phyloP scores from a whole-genome alignment of 2,888 invertebrate species.

The Latrodectus elegans region DNA sequence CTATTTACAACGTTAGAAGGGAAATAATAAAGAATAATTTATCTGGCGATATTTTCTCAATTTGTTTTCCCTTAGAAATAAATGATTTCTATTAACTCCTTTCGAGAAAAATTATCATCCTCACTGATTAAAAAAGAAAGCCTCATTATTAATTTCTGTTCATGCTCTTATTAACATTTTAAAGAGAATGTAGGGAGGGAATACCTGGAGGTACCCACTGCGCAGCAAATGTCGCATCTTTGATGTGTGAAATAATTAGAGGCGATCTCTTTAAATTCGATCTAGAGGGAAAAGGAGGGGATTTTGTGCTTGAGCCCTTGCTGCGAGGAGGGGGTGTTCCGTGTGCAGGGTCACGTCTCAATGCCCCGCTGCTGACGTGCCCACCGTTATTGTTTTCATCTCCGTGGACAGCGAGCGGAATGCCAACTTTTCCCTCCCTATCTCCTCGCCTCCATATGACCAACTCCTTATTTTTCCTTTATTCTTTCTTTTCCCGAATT shows the following conservation, averaged over 20 bases:
- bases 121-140: too few relatives aligned
- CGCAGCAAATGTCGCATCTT: too few relatives aligned
- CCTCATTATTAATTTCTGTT: too few relatives aligned
- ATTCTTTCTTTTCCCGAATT: conserved; percentile 42
- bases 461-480: conserved; percentile 3
- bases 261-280: conserved; percentile 3
- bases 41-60: too few relatives aligned
- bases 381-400: conserved; percentile 66
- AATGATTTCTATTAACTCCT: too few relatives aligned
- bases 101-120: too few relatives aligned
- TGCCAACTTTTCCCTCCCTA: conserved; percentile 32
- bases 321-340: conserved; percentile 33
- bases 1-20: too few relatives aligned
- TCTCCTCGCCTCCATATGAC: conserved; percentile 32
- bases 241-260: not conserved
- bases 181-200: too few relatives aligned
- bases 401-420: conserved; percentile 49
- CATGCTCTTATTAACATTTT: too few relatives aligned
- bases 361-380: conserved; percentile 53
- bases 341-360: conserved; percentile 59
- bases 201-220: too few relatives aligned
- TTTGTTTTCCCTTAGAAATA: too few relatives aligned
- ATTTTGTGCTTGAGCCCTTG: conserved; percentile 40
- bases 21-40: too few relatives aligned
- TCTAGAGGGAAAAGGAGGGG: conserved; percentile 11